Evolutionary conservation across 30 jellyfish, hydroid and myxozoan species (phyloP).

Genomic region (Nemopilema nomurai): DNA sequence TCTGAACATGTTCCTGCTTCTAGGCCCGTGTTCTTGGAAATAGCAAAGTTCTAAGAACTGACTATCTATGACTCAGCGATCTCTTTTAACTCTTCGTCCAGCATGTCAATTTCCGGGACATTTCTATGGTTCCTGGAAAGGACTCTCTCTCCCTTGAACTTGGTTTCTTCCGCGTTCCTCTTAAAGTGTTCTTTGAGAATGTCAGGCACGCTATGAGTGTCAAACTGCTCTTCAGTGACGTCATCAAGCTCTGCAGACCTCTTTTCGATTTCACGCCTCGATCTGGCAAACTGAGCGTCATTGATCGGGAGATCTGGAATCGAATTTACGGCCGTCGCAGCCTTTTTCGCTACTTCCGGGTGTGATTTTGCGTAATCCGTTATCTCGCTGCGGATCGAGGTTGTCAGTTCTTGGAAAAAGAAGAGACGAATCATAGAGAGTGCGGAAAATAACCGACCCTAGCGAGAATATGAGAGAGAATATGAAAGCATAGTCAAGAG

Average conservation of each 20-base stretch:
- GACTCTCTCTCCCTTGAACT: slow-evolving; percentile 74
- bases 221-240: slow-evolving; percentile 68
- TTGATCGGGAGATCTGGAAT: slow-evolving; percentile 84
- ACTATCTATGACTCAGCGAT: slow-evolving; percentile 34
- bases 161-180: slow-evolving; percentile 76
- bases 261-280: slow-evolving; percentile 79
- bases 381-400: slow-evolving; percentile 77
- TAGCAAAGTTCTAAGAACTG: neutral
- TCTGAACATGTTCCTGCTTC: neutral
- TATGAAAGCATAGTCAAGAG: too few relatives aligned
- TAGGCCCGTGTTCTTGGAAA: slow-evolving; percentile 30
- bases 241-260: slow-evolving; percentile 89
- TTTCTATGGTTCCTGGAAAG: slow-evolving; percentile 87
- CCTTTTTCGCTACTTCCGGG: slow-evolving; percentile 73
- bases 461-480: too few relatives aligned
- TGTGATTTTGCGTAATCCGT: slow-evolving; percentile 63
- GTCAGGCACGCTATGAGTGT: slow-evolving; percentile 62
- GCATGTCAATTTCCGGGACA: slow-evolving; percentile 75
- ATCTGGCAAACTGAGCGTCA: slow-evolving; percentile 54
- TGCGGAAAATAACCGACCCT: too few relatives aligned
- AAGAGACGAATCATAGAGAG: neutral
- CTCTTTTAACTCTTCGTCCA: slow-evolving; percentile 69
- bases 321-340: slow-evolving; percentile 65
- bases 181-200: slow-evolving; percentile 82
- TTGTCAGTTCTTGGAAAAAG: slow-evolving; percentile 69